Evolutionary conservation across 2,113 vertebrate genomes (phyloP).

Genomic region (Edolisoma coerulescens): DNA sequence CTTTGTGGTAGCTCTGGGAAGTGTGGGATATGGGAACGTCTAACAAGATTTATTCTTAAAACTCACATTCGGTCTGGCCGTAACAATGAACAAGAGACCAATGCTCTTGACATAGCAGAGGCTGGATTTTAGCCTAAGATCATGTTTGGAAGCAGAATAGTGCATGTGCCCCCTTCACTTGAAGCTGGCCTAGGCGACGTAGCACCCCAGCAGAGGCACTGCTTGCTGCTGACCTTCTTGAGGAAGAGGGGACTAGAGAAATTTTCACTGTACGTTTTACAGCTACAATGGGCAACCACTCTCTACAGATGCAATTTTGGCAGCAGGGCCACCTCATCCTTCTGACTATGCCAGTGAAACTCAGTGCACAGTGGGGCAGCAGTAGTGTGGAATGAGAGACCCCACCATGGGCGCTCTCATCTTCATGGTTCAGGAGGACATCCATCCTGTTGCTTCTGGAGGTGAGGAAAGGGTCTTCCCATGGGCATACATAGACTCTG

Average conservation of each 20-base stretch:
- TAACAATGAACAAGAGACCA: not conserved
- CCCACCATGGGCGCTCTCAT: not conserved
- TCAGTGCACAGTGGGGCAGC: not conserved
- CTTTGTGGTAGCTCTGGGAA: not conserved
- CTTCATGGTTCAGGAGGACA: not conserved
- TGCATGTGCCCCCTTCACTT: not conserved
- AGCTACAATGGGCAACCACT: not conserved
- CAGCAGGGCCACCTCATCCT: not conserved
- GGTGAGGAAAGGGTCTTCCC: not conserved
- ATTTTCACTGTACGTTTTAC: not conserved
- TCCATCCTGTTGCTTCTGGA: not conserved
- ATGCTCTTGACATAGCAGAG: not conserved
- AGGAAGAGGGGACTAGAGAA: not conserved
- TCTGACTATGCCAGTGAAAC: not conserved
- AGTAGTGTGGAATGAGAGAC: not conserved
- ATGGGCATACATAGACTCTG: not conserved
- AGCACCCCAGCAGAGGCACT: not conserved
- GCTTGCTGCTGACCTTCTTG: not conserved
- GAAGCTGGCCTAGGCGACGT: rapidly evolving
- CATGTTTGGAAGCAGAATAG: not conserved
- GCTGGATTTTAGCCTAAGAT: not conserved
- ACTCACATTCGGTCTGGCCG: not conserved
- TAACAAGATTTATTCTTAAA: not conserved
- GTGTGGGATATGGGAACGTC: not conserved
- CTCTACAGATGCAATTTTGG: not conserved